Percentiles rank a stretch among this genome's conserved stretches.
These are phyloP conservation scores for Antheraea assamensis DNA, from an alignment of 2,888 invertebrate genomes.

Conservation along the genomic window DNA sequence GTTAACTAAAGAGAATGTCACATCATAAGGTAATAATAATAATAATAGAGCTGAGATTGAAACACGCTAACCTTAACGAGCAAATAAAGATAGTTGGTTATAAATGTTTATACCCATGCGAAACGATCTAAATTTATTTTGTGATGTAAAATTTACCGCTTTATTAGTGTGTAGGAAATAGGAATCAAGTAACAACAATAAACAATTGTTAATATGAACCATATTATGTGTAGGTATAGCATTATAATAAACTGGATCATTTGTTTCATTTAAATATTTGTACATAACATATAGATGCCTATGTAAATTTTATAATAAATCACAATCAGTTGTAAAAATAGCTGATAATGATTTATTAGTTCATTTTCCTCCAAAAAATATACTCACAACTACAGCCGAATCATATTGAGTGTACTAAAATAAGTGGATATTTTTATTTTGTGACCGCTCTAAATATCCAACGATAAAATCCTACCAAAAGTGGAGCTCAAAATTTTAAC, in stretches of 20 bases:
- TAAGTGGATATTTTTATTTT: no score
- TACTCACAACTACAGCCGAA: no score
- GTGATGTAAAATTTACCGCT: background rate
- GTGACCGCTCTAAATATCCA: no score
- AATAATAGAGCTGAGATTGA: background rate
- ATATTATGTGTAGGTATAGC: background rate
- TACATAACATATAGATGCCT: background rate
- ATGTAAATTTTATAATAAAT: background rate
- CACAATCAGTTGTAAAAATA: background rate
- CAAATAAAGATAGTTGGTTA: constrained; percentile 4
- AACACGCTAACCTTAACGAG: background rate
- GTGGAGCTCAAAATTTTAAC: no score
- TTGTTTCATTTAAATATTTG: background rate
- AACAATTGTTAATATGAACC: background rate
- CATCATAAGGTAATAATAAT: background rate
- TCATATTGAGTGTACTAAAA: no score
- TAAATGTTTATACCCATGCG: background rate
- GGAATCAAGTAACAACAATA: background rate
- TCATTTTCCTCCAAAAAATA: no score
- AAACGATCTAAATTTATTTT: background rate
- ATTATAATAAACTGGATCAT: background rate
- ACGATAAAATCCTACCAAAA: no score
- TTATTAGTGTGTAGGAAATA: background rate
- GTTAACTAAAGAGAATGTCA: background rate
- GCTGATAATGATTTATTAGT: background rate